These are phyloP conservation scores for Montipora efflorescens DNA, from an alignment of 64 coral and sea anemone genomes.

Conservation along the genomic window DNA sequence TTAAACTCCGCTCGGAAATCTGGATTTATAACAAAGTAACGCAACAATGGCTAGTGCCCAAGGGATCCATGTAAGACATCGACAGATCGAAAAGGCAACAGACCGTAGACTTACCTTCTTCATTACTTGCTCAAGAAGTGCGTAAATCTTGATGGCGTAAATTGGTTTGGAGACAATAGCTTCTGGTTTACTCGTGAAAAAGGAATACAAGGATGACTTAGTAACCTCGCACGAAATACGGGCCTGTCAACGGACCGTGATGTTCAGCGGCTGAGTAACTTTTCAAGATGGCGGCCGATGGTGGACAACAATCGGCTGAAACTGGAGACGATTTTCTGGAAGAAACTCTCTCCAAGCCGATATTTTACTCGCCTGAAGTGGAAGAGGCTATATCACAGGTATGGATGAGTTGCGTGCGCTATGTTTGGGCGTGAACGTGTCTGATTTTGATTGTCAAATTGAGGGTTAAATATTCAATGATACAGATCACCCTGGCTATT, in stretches of 20 bases:
- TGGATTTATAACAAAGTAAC: slow-evolving; percentile 28
- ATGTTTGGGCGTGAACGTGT: background rate
- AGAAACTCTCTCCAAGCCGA: slow-evolving; percentile 81
- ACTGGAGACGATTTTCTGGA: slow-evolving; percentile 87
- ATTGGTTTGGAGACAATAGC: background rate
- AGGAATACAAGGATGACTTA: slow-evolving; percentile 33
- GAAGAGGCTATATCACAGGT: slow-evolving; percentile 98
- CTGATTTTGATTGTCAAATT: background rate
- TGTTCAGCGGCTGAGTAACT: slow-evolving; percentile 69
- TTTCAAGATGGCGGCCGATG: slow-evolving; percentile 91
- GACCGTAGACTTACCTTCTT: background rate
- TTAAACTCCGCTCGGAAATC: slow-evolving; percentile 34
- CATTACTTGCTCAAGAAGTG: slow-evolving; percentile 30
- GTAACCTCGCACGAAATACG: slow-evolving; percentile 11
- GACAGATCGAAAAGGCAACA: background rate
- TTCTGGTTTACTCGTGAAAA: background rate
- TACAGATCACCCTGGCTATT: background rate
- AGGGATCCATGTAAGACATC: background rate
- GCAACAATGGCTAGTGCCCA: background rate
- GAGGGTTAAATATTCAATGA: background rate
- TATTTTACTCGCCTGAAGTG: slow-evolving; percentile 93
- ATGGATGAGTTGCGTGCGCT: background rate
- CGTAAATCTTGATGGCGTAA: background rate
- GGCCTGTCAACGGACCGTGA: background rate
- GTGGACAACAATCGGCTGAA: background rate